Evolutionary conservation across 1,140 invertebrate species (phyloP).

Genomic region (Zophobas morio): DNA sequence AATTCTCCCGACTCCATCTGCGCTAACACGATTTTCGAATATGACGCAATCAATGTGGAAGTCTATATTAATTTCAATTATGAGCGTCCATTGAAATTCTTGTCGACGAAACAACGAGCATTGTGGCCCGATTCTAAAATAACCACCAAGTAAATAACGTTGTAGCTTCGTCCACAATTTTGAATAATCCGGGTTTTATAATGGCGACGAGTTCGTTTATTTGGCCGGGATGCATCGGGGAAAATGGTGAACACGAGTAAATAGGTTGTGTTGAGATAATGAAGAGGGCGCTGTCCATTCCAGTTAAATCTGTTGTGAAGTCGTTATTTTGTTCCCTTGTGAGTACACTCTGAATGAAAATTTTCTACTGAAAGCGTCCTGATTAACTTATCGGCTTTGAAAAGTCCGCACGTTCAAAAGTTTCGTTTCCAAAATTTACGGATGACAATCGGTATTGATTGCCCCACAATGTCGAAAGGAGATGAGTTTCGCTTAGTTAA

Average conservation of each 20-base stretch:
- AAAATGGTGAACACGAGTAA: conserved; percentile 58
- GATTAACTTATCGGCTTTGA: conserved; percentile 8
- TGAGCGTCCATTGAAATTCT: conserved; percentile 53
- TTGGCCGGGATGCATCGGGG: conserved; percentile 22
- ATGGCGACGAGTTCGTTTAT: conserved; percentile 13
- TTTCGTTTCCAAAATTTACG: too few relatives aligned
- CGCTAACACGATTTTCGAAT: conserved; percentile 34
- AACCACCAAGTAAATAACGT: conserved; percentile 56
- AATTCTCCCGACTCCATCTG: not conserved
- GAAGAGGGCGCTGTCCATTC: conserved; percentile 62
- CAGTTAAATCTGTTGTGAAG: conserved; percentile 61
- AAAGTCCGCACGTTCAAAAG: too few relatives aligned
- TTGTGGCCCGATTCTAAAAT: conserved; percentile 55
- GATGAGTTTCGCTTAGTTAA: conserved; percentile 27
- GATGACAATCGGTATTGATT: too few relatives aligned
- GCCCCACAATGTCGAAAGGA: not conserved
- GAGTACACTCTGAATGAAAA: conserved; percentile 44
- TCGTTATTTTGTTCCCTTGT: conserved; percentile 55
- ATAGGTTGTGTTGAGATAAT: conserved; percentile 63
- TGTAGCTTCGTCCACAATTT: conserved; percentile 50
- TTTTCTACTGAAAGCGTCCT: conserved; percentile 28
- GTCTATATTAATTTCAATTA: conserved; percentile 59
- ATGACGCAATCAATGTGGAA: conserved; percentile 51
- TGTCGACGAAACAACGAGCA: conserved; percentile 55
- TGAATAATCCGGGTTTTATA: conserved; percentile 3